Evolutionary conservation across 2,797 vertebrate genomes (phyloP), one percentile per base, ranked within the genome.

Genomic region (Sarcophilus harrisii): DNA sequence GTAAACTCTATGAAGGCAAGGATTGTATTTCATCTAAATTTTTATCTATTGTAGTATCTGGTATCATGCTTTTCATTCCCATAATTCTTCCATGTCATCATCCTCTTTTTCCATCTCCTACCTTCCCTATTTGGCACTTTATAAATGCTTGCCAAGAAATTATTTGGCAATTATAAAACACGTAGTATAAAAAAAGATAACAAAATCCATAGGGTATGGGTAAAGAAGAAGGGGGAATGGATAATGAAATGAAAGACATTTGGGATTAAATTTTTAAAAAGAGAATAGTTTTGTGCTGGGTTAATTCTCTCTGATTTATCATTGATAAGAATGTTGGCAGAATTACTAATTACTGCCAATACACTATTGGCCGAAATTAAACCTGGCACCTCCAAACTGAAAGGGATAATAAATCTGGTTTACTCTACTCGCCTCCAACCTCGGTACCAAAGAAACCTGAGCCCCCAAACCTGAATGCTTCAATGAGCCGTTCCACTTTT

Each of bases 401-500:
- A 87, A 87, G 3, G 73, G 58, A 24, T 58, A 24, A 45, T 87
- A 27, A 49, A 49, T 24, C 24, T 45, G 38, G 21, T 87, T 87
- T 11, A 45, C 8, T 49, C 24, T 73, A 27, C 38, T 49, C 1
- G 3, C 3, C 73, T 49, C 73, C 9, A 13, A 87, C 21, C 38
- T 49, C 45, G 24, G 73, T 21, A 45, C 73, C 73, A 87, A 49
- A 38, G 73, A 87, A 73, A 87, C 38, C 27, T 16, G n/a, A 81
- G 66, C 27, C 92, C 60, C 98, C 93, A 93, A 87, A 99, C 99
- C 99, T 99, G 98, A 99, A 99, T 45, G 99, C 99, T 97, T 99
- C 99, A 32, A 99, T 99, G 96, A 99, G 99, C 81, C 99, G 98
- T 97, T 99, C 99, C 89, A 99, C 99, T 97, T 99, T 99, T 99